These are phyloP conservation scores for Gymnogyps californianus DNA, from an alignment of 2,113 vertebrate species.

Conservation along the genomic window DNA sequence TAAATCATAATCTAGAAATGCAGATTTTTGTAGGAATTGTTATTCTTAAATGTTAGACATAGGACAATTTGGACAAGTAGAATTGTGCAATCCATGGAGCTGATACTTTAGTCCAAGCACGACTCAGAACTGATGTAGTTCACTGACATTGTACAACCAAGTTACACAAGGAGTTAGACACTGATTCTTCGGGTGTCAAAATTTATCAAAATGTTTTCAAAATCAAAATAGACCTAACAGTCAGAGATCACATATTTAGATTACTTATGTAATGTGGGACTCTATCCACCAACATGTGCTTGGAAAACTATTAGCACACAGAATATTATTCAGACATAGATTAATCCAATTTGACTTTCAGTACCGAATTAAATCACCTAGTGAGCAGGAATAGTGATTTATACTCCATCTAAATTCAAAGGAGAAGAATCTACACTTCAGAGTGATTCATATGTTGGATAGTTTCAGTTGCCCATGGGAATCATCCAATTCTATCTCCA, in stretches of 20 bases:
- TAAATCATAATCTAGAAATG: not conserved
- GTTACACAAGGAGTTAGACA: not conserved
- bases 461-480: not conserved
- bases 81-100: not conserved
- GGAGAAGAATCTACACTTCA: not conserved
- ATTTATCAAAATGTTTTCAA: not conserved
- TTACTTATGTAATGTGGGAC: not conserved
- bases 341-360: not conserved
- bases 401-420: not conserved
- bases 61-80: not conserved
- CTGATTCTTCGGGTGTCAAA: not conserved
- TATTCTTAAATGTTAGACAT: not conserved
- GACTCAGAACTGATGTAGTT: not conserved
- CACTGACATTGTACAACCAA: not conserved
- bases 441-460: not conserved
- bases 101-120: not conserved
- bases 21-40: not conserved
- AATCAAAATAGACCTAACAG: not conserved
- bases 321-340: not conserved
- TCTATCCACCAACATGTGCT: not conserved
- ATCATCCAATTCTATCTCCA: not conserved
- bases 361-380: not conserved
- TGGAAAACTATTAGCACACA: not conserved
- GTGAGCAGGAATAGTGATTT: not conserved
- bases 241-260: not conserved